Percentiles rank a stretch among this genome's conserved stretches.
Evolutionary conservation across 2,797 vertebrate species (phyloP).

Genomic region (Antrozous pallidus): DNA sequence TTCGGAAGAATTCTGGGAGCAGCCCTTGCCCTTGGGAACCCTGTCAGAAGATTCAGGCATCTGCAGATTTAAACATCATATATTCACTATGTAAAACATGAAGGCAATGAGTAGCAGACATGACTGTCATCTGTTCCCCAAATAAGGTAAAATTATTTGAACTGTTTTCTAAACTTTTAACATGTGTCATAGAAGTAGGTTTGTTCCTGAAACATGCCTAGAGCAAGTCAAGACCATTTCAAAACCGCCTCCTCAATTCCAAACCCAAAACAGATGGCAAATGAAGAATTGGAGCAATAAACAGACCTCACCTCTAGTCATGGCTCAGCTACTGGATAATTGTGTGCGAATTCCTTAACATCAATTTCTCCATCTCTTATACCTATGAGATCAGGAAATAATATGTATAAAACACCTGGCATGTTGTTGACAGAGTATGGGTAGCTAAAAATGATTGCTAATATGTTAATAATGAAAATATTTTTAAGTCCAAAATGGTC

Average conservation of each 20-base stretch:
- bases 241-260: conserved; percentile 7
- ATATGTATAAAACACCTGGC: not conserved
- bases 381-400: not conserved
- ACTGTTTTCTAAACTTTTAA: conserved; percentile 56
- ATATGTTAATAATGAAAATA: not conserved
- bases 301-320: not conserved
- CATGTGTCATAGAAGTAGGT: conserved; percentile 42
- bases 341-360: not conserved
- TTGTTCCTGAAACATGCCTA: conserved; percentile 46
- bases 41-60: conserved; percentile 14
- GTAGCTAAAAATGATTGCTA: not conserved
- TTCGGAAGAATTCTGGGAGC: not conserved
- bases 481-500: not conserved
- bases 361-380: not conserved
- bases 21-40: not conserved
- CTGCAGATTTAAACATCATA: conserved; percentile 25
- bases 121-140: conserved; percentile 57
- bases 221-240: conserved; percentile 35
- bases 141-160: conserved; percentile 62
- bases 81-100: conserved; percentile 25
- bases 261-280: conserved; percentile 15
- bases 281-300: not conserved
- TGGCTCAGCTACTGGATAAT: not conserved
- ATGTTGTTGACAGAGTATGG: not conserved
- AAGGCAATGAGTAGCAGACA: conserved; percentile 34